These are phyloP conservation scores for Pseudochirops corinnae DNA, from an alignment of 2,797 vertebrate genomes.

Conservation along the genomic window DNA sequence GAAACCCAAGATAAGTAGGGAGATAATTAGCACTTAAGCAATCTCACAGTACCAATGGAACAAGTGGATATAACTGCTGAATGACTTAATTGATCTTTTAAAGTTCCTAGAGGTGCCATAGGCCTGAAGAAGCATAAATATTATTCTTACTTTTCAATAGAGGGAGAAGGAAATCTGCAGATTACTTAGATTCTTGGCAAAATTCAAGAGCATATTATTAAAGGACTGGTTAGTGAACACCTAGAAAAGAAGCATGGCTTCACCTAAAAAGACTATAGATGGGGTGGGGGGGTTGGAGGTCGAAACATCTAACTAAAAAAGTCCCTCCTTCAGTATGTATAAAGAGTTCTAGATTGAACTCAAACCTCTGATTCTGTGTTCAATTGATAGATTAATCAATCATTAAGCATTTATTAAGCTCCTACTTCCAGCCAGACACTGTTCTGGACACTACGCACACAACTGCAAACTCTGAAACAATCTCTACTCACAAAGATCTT, in stretches of 20 bases:
- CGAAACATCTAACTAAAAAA: not conserved
- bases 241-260: not conserved
- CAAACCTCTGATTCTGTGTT: not conserved
- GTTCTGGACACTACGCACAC: not conserved
- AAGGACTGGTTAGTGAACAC: not conserved
- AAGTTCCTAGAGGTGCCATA: not conserved
- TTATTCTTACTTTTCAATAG: not conserved
- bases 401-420: not conserved
- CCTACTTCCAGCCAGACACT: not conserved
- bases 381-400: not conserved
- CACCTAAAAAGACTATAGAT: not conserved
- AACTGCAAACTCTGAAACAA: not conserved
- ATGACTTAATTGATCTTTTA: not conserved
- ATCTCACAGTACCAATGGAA: not conserved
- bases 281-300: rapidly evolving
- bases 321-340: not conserved
- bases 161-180: not conserved
- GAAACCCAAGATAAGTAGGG: not conserved
- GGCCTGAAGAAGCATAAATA: not conserved
- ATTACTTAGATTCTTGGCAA: not conserved
- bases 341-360: not conserved
- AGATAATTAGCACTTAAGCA: not conserved
- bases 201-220: not conserved
- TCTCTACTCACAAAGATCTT: not conserved
- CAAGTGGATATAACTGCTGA: not conserved